A percentile compares a stretch with the other conserved stretches of the same genome.
Evolutionary conservation across 2,797 vertebrate species (phyloP).

Genomic region (Diplodus puntazzo): DNA sequence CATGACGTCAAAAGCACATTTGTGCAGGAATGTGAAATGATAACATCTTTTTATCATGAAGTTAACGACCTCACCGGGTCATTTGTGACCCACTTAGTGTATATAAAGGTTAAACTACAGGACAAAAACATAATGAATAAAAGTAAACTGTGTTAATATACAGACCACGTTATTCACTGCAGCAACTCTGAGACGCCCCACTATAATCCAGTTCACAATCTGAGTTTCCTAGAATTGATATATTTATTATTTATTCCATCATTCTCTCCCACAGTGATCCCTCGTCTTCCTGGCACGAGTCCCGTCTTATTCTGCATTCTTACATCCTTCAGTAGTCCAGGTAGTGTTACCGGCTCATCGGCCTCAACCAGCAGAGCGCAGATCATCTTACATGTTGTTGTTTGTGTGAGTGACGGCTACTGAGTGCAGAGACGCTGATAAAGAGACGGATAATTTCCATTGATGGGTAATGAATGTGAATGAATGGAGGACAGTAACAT

Average conservation of each 20-base stretch:
- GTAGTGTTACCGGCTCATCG: constrained; percentile 59
- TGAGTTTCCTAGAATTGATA: background rate
- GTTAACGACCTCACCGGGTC: too few species aligned
- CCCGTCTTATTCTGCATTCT: constrained; percentile 28
- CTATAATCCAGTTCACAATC: background rate
- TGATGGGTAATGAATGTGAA: constrained; percentile 31
- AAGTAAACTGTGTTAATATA: background rate
- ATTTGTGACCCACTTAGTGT: too few species aligned
- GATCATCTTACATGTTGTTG: constrained; percentile 72
- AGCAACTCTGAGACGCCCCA: too few species aligned
- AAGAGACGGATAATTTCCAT: constrained; percentile 13
- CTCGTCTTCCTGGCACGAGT: background rate
- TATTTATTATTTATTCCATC: background rate
- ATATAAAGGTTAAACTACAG: background rate
- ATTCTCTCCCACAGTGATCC: background rate
- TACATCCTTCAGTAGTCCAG: constrained; percentile 38
- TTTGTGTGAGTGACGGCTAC: constrained; percentile 50
- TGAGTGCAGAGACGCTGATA: constrained; percentile 22
- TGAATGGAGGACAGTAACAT: constrained; percentile 9
- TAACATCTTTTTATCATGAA: too few species aligned
- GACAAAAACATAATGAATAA: background rate
- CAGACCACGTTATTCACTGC: background rate
- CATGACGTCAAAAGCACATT: too few species aligned
- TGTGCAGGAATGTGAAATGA: too few species aligned
- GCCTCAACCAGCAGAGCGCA: constrained; percentile 24